Percentiles rank a stretch among this genome's conserved stretches.
These are phyloP conservation scores for Drosophila incognita DNA, from an alignment of 2,888 invertebrate species.

Conservation along the genomic window DNA sequence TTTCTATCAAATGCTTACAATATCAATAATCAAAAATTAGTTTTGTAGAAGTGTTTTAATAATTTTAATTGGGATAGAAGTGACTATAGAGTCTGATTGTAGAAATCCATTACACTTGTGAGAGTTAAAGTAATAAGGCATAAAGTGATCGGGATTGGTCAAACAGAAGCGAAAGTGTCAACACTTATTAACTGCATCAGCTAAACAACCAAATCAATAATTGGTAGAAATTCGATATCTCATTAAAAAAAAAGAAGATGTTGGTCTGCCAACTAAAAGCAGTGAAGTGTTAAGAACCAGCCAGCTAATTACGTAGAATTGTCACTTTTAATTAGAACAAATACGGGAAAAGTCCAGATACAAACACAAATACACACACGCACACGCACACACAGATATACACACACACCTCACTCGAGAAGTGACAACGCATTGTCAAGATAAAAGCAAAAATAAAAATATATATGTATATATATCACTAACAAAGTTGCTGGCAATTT, in stretches of 20 bases:
- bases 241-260: constrained; percentile 3
- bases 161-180: constrained; percentile 70
- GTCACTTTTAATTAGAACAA: constrained; percentile 82
- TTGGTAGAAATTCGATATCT: constrained; percentile 67
- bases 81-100: background rate
- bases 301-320: constrained; percentile 80
- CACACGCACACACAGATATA: constrained; percentile 3
- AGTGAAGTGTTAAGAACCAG: constrained; percentile 69
- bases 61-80: background rate
- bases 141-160: background rate
- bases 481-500: constrained; percentile 63
- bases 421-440: constrained; percentile 68
- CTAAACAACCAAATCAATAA: constrained; percentile 58
- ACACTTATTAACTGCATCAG: constrained; percentile 43
- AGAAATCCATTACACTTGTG: background rate
- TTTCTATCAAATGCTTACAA: background rate
- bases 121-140: too few relatives aligned
- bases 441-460: constrained; percentile 61
- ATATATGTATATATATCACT: constrained; percentile 38
- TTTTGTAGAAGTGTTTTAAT: background rate
- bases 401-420: constrained; percentile 15
- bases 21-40: background rate
- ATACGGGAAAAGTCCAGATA: constrained; percentile 43
- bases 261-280: constrained; percentile 29
- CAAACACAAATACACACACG: constrained; percentile 5